Base-by-base conservation (phyloP, 2,888 invertebrate genomes). In the Torymus tubicola region DNA sequence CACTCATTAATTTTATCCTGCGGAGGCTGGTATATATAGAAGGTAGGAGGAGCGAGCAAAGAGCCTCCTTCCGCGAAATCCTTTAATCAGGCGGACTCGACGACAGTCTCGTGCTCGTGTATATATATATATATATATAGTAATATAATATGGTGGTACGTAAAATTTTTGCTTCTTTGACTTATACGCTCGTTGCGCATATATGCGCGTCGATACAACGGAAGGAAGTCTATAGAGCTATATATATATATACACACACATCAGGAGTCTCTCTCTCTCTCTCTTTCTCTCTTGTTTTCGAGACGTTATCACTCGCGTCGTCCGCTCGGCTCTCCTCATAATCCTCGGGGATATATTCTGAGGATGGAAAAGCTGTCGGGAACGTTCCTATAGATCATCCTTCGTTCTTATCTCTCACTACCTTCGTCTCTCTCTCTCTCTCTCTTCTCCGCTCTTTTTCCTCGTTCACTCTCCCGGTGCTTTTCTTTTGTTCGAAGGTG, bases 1-100 rank as follows among this genome's bases (percentile, higher is more conserved):
- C 63, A 55, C 67, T 71, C 80, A 76, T 76, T 74, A 80, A 76
- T 80, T 80, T 67, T 50, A 42, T 31, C 65, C 0, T 61, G 21
- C 8, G 42, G 67, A 69, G 70, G 42, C 42, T 42, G 8, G 21
- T 21, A 21, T 21, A 21, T 21, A 21, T 21, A 21, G 21, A 8
- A 42, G 42, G 42, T 8, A 42, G 42, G 42, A 42, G 57, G 60
- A 57, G n/a, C n/a, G n/a, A 12, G 18, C 18, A 18, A 57, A 18
- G 14, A 57, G 65, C 58, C 65, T 42, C 8, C 8, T 76, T 71
- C 63, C 52, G 14, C 61, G 64, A 71, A 58, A 70, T 79, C 55
- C 65, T 78, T 78, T 78, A 78, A 78, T 78, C 71, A 78, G 68
- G 71, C 65, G 31, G 31, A 13, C 31, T 21, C n/a, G 18, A 64